Base-by-base conservation (phyloP, 2,797 vertebrate species). In the Aphelocoma californica region DNA sequence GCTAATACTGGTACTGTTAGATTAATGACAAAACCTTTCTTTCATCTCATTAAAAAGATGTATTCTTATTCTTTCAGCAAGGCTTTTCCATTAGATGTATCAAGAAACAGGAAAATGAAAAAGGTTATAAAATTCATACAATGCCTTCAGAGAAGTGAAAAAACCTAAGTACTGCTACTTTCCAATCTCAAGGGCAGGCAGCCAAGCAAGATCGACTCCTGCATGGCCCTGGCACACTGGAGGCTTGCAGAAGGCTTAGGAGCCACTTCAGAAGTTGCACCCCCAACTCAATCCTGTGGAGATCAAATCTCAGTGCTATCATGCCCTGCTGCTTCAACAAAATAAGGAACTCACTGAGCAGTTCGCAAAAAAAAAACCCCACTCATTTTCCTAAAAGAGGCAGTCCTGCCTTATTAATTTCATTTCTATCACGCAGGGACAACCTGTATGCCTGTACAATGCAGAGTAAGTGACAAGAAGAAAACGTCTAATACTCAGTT, bases 361-460 rank as follows among this genome's bases (percentile, higher is more conserved):
- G 32, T 26, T 44, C 3, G 34, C 2, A 2, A 62, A 88, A 77
- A 82, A 0, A 83, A 36, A 45, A 0, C 0, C 2, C 9, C 42
- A 45, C 14, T 60, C 11, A 16, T 50, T 50, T 66, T n/a, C 18
- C 47, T 75, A 32, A 38, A 67, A 79, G 38, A 42, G n/a, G 20
- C 13, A 79, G n/a, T 18, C 31, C 28, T 14, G 23, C 15, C 32
- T 57, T 53, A 60, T 3, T 78, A 2, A 51, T 44, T 74, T 73
- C 8, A 34, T 17, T 66, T n/a, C 73, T 61, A 50, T 44, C 50
- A 84, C 87, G 44, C 20, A 84, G 18, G n/a, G 47, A 70, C 64
- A 86, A 72, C 17, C 28, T 34, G 11, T 23, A 23, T 16, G 57
- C 18, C 34, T 31, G 14, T 24, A 87, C n/a, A 79, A 86, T 3